A percentile compares a stretch with the other conserved stretches of the same genome.
phyloP scores from a whole-genome alignment of 2,113 vertebrate genomes.

The Chitala chitala region DNA sequence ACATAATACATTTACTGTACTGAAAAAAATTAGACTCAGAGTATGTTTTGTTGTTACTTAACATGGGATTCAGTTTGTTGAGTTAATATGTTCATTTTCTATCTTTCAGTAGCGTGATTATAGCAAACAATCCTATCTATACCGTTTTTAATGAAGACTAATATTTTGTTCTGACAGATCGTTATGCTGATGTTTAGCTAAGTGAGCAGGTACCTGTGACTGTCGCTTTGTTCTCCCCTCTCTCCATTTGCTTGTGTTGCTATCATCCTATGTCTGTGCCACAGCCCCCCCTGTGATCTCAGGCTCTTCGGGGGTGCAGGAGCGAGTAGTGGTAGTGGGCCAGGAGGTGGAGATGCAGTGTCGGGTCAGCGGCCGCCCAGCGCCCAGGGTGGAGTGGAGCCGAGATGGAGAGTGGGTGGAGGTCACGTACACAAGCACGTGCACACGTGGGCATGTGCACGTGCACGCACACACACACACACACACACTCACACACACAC shows the following conservation, averaged over 20 bases:
- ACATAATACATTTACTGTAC: too few species aligned
- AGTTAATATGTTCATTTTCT: too few species aligned
- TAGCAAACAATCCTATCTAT: too few species aligned
- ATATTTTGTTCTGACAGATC: too few species aligned
- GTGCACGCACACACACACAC: neutral
- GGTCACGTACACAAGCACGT: neutral
- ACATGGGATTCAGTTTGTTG: too few species aligned
- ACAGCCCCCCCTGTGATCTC: constrained; percentile 72
- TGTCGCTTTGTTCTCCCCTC: constrained; percentile 16
- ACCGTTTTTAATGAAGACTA: too few species aligned
- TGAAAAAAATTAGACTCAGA: too few species aligned
- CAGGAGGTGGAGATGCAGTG: constrained; percentile 69
- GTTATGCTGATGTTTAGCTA: neutral
- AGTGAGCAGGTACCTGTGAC: neutral
- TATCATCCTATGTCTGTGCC: neutral
- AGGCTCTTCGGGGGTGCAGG: constrained; percentile 61
- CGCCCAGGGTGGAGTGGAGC: constrained; percentile 75
- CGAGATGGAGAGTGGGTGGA: constrained; percentile 75
- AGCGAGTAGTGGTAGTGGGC: constrained; percentile 61
- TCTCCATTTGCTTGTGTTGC: neutral
- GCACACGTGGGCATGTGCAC: neutral
- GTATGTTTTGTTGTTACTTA: too few species aligned
- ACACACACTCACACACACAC: constrained; percentile 10
- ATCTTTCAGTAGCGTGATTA: too few species aligned
- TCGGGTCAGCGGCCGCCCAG: constrained; percentile 61